phyloP scores from a whole-genome alignment of 1,140 invertebrate genomes.

The Colletes gigas region DNA sequence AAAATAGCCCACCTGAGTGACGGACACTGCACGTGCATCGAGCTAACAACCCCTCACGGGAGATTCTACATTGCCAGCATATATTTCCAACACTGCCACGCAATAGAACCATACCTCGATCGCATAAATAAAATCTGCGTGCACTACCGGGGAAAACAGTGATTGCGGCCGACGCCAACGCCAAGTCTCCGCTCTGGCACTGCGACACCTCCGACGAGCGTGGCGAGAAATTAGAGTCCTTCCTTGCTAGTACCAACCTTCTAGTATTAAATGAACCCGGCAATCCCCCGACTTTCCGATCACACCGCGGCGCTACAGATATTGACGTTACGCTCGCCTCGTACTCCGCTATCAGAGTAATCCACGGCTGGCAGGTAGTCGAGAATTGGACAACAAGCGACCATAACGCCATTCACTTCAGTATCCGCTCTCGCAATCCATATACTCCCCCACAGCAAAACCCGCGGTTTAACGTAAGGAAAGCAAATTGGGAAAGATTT shows the following conservation, averaged over 20 bases:
- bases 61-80: background rate
- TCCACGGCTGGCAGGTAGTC: background rate
- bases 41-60: background rate
- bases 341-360: background rate
- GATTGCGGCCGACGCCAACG: slow-evolving; percentile 28
- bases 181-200: slow-evolving; percentile 4
- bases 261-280: slow-evolving; percentile 27
- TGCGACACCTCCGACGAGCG: slow-evolving; percentile 3
- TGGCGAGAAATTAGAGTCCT: slow-evolving; percentile 39
- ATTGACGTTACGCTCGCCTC: slow-evolving; percentile 43
- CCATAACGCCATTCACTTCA: slow-evolving; percentile 21
- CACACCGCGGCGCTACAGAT: background rate
- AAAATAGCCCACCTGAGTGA: background rate
- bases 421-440: background rate
- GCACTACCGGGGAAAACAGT: slow-evolving; percentile 16
- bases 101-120: background rate
- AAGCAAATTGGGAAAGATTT: slow-evolving; percentile 49
- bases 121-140: background rate
- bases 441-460: too few species aligned
- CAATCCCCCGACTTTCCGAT: background rate
- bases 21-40: background rate
- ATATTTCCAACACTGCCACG: background rate
- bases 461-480: slow-evolving; percentile 16
- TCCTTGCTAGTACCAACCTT: slow-evolving; percentile 7
- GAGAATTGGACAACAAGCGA: slow-evolving; percentile 27